A percentile compares a stretch with the other conserved stretches of the same genome.
Evolutionary conservation across 2,113 vertebrate genomes (phyloP).

Genomic region (Pitta sordida): DNA sequence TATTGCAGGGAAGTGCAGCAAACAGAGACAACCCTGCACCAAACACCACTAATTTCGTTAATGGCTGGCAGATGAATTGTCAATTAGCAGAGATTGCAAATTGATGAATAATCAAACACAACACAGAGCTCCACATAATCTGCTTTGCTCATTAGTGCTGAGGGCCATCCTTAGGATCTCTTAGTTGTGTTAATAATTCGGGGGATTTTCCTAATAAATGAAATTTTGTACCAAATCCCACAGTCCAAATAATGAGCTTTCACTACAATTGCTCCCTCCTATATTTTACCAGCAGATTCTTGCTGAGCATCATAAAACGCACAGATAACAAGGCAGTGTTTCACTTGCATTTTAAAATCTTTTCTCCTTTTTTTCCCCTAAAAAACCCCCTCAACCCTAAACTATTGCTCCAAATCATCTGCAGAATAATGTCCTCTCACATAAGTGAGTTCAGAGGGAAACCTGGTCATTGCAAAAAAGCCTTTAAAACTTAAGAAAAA

Average conservation of each 20-base stretch:
- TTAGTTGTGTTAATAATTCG: neutral
- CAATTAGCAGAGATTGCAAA: neutral
- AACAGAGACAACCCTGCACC: neutral
- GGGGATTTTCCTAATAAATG: neutral
- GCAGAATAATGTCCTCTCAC: neutral
- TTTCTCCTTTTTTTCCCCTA: neutral
- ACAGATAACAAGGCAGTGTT: neutral
- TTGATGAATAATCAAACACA: neutral
- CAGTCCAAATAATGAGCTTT: neutral
- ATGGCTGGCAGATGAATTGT: constrained; percentile 5
- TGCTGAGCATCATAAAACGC: neutral
- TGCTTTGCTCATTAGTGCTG: neutral
- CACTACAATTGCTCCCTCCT: neutral
- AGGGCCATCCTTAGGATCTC: neutral
- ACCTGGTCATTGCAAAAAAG: neutral
- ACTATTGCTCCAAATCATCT: neutral
- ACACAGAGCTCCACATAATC: neutral
- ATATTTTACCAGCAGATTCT: neutral
- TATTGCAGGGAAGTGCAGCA: neutral
- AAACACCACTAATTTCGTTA: neutral
- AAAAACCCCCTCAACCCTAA: fast-evolving
- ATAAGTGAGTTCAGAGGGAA: neutral
- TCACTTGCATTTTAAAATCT: neutral
- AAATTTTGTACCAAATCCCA: neutral
- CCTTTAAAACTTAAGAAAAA: neutral